Evolutionary conservation across 1,140 invertebrate species (phyloP), one percentile per base, ranked within the genome.

Genomic region (Venustaconcha ellipsiformis): DNA sequence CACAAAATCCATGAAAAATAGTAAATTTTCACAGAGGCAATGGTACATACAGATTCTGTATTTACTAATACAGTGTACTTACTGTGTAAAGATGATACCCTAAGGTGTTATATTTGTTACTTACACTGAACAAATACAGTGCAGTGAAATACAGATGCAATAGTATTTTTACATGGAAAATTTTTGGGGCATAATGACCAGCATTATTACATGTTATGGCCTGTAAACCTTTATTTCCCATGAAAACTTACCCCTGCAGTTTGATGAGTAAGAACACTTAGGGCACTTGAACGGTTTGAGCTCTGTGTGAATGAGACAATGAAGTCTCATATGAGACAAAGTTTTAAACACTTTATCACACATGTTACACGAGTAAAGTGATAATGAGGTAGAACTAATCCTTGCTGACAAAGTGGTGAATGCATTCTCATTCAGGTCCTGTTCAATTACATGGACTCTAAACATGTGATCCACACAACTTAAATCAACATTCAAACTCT

Each of bases 291-390:
- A 90, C 14, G 89, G 90, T 58, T 87, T 88, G 2, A 88, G 68
- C 70, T 90, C 83, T 23, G 89, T 90, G 78, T 90, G 90, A 58
- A 82, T 89, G 11, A 90, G 76, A 74, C 88, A 89, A 76, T 90
- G 90, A 26, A 87, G 80, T 55, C 89, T 81, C 76, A 90, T 90
- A 74, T 90, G 89, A 14, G 88, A 89, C 56, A 89, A 57, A 14
- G 89, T 86, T 73, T 89, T 89, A 74, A 90, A 88, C 23, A 90
- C 88, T 72, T 90, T 90, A 59, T 88, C 83, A 79, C 89, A 90
- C 4, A 82, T 80, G 58, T 86, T 88, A 74, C 89, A 90, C 8
- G 86, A 87, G 78, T 86, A 90, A 14, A 90, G 76, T 14, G 82
- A 85, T 57, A 90, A 78, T 37, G 81, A 71, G 11, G 76, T 83